Conservation (phyloP, 1,140 invertebrate genomes). For the Caenorhabditis remanei region DNA sequence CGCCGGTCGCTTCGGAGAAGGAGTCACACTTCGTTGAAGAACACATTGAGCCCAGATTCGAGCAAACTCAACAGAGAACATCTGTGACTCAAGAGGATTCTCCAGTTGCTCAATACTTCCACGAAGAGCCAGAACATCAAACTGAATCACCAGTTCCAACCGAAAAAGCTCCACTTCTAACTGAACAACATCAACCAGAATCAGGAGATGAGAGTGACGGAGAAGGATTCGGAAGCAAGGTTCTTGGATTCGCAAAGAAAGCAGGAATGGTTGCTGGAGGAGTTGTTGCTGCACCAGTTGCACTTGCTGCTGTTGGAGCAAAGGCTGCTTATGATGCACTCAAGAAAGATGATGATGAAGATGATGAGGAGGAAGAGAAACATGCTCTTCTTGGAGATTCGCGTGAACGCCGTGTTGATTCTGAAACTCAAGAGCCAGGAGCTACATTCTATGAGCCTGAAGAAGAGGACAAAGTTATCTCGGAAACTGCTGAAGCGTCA, state of each 20-base stretch:
- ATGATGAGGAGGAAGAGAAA: constrained; percentile 35
- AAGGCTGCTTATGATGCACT: constrained; percentile 58
- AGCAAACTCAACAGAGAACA: neutral
- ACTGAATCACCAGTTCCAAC: neutral
- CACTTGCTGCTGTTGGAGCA: constrained; percentile 62
- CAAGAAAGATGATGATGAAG: constrained; percentile 30
- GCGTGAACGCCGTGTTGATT: neutral
- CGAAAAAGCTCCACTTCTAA: neutral
- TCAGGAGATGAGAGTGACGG: constrained; percentile 46
- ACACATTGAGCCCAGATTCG: no score
- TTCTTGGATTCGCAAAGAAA: constrained; percentile 61
- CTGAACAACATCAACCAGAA: constrained; percentile 25
- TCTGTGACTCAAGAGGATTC: neutral
- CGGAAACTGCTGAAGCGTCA: neutral
- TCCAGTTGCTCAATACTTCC: constrained; percentile 17
- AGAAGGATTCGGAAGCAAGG: constrained; percentile 54
- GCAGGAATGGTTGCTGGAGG: constrained; percentile 63
- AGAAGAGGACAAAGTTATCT: constrained; percentile 24
- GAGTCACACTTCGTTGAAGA: no score
- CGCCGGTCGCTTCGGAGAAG: no score
- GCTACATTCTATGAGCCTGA: constrained; percentile 43
- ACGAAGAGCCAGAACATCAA: constrained; percentile 28
- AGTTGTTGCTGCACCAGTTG: constrained; percentile 60
- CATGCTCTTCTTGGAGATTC: neutral
- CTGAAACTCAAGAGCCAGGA: constrained; percentile 1